These are phyloP conservation scores for Andrena dorsata DNA, from an alignment of 2,888 invertebrate genomes.

Conservation along the genomic window DNA sequence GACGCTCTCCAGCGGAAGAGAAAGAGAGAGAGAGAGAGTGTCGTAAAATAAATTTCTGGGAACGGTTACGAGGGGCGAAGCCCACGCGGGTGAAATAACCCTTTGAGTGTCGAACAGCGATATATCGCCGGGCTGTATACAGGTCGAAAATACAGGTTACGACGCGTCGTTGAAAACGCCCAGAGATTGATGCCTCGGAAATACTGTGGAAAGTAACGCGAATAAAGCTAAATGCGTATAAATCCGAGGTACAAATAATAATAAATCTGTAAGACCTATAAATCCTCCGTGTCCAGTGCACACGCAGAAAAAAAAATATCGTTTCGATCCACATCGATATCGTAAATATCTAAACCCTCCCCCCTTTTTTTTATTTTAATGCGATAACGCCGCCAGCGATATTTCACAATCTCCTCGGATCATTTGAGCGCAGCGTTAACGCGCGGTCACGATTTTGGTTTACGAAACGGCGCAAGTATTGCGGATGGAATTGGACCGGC, in stretches of 20 bases:
- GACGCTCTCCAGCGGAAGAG: slow-evolving; percentile 12
- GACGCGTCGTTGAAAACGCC: slow-evolving; percentile 30
- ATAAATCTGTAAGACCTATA: slow-evolving; percentile 12
- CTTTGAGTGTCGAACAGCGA: slow-evolving; percentile 48
- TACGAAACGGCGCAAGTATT: background rate
- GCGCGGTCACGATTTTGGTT: slow-evolving; percentile 1
- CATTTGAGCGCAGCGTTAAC: background rate
- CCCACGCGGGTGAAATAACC: slow-evolving; percentile 46
- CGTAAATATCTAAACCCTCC: background rate
- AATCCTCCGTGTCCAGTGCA: background rate
- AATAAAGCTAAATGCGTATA: slow-evolving; percentile 45
- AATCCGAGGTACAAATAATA: slow-evolving; percentile 14
- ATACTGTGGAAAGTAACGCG: slow-evolving; percentile 27
- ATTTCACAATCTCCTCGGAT: slow-evolving; percentile 3
- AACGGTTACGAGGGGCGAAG: slow-evolving; percentile 32
- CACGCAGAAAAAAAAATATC: background rate
- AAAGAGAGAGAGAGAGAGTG: background rate
- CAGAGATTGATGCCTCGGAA: slow-evolving; percentile 41
- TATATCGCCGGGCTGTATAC: slow-evolving; percentile 36
- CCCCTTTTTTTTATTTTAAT: background rate
- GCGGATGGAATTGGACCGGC: background rate
- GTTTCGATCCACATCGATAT: background rate
- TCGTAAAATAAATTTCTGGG: slow-evolving; percentile 43
- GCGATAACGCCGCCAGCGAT: background rate
- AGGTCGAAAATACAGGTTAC: slow-evolving; percentile 44